phyloP scores from a whole-genome alignment of 1,140 invertebrate genomes.

The Delia radicum region DNA sequence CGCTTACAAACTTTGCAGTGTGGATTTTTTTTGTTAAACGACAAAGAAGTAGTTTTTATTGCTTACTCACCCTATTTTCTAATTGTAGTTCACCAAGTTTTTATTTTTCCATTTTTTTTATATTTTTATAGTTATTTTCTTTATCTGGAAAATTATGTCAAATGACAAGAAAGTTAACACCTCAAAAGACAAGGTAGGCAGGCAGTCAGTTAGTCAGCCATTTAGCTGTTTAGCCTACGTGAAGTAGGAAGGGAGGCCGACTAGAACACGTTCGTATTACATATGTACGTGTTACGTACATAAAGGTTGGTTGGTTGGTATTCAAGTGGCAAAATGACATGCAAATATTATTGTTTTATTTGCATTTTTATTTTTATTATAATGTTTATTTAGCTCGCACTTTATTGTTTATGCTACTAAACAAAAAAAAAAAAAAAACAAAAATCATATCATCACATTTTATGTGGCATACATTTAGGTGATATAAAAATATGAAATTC shows the following conservation, averaged over 20 bases:
- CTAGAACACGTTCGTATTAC: too few species aligned
- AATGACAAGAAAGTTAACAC: conserved; percentile 1
- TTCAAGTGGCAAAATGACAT: not conserved
- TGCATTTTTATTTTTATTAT: not conserved
- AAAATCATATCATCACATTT: not conserved
- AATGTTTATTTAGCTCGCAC: not conserved
- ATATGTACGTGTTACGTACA: too few species aligned
- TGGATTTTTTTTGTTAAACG: too few species aligned
- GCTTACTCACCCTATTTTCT: not conserved
- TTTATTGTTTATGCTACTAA: not conserved
- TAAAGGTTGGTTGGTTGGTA: not conserved
- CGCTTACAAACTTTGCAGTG: too few species aligned
- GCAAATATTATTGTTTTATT: not conserved
- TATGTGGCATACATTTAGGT: not conserved
- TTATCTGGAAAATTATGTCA: not conserved
- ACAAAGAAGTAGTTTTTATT: too few species aligned
- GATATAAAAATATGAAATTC: not conserved
- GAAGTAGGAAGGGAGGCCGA: too few species aligned
- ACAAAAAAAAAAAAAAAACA: too few species aligned
- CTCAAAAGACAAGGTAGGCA: not conserved
- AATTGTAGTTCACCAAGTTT: not conserved
- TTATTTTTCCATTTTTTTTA: not conserved
- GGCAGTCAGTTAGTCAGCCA: not conserved
- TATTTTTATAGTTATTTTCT: not conserved
- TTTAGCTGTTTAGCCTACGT: too few species aligned